Base-by-base conservation (phyloP, 2,888 invertebrate genomes). In the Drosophila rellima region DNA sequence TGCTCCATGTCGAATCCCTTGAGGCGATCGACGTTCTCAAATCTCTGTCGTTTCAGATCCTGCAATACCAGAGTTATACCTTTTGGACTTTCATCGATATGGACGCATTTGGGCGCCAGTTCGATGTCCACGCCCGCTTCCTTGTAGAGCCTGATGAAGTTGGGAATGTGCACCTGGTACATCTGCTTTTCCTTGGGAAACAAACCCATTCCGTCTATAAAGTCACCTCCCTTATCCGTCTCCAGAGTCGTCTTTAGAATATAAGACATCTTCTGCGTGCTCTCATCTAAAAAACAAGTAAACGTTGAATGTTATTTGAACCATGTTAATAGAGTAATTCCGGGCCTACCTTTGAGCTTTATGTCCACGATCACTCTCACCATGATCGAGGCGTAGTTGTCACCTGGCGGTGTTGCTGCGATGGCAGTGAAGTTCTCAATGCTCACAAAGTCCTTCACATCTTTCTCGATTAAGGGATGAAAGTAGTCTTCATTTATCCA, bases 311-410 rank as follows among this genome's bases (percentile, higher is more conserved):
- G 0, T 20, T 11, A 1, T 20, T n/a, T 18, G 33, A 7, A 7
- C 7, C 4, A 17, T 23, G 1, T n/a, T 0, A 6, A 1, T 31
- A 2, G 23, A n/a, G 8, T 35, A n/a, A n/a, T 26, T 3, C 13
- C 3, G 15, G 15, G 52, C 52, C 20, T 11, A 88, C 91, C 90
- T 74, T 84, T 83, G 0, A 91, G 51, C 50, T 81, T 57, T 0
- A 91, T 31, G 26, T 89, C 84, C n/a, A 91, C 73, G 13, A 74
- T 10, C 3, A 86, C 84, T 18, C 92, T 80, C 31, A 90, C 79
- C 89, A 92, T 90, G 31, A 88, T 65, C 1, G 92, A 91, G 2
- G 89, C 77, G 20, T 86, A 92, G 62, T 92, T 92, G 45, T 92
- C 92, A 2, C 91, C 92, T 0, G 90, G 85, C 0, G 79, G 82